These are phyloP conservation scores for Lytechinus variegatus DNA, from an alignment of 35 echinoderm and acorn worm species.

Conservation along the genomic window DNA sequence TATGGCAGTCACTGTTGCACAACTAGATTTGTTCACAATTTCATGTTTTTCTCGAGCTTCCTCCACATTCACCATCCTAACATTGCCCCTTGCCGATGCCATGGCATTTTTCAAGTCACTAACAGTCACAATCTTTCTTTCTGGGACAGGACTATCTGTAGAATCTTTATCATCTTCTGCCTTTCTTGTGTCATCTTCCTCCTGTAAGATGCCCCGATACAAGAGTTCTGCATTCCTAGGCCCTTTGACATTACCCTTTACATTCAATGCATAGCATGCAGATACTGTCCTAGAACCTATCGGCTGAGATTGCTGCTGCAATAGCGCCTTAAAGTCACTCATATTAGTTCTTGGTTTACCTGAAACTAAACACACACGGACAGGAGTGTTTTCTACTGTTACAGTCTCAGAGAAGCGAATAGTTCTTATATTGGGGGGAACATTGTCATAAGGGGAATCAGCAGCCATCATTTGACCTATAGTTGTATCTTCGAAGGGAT, in stretches of 20 bases:
- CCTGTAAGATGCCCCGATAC: conserved; percentile 51
- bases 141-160: not conserved
- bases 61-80: conserved; percentile 36
- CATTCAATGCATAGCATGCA: conserved; percentile 60
- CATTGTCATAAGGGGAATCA: conserved; percentile 35
- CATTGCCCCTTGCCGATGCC: conserved; percentile 52
- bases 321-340: conserved; percentile 82
- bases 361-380: conserved; percentile 81
- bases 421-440: conserved; percentile 42
- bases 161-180: conserved; percentile 35
- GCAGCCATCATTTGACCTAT: conserved; percentile 54
- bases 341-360: conserved; percentile 91
- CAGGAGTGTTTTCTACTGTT: conserved; percentile 85
- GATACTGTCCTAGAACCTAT: conserved; percentile 36
- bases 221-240: conserved; percentile 73
- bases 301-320: conserved; percentile 65
- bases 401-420: conserved; percentile 94
- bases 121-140: conserved; percentile 68
- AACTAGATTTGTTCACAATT: not conserved
- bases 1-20: conserved; percentile 27
- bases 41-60: not conserved
- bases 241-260: conserved; percentile 59
- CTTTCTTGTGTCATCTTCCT: conserved; percentile 44
- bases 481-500: conserved; percentile 65
- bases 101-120: conserved; percentile 72